These are phyloP conservation scores for Cliona cf. orientalis DNA, from an alignment of 37 sponge, comb jelly and placozoan genomes.

Conservation along the genomic window DNA sequence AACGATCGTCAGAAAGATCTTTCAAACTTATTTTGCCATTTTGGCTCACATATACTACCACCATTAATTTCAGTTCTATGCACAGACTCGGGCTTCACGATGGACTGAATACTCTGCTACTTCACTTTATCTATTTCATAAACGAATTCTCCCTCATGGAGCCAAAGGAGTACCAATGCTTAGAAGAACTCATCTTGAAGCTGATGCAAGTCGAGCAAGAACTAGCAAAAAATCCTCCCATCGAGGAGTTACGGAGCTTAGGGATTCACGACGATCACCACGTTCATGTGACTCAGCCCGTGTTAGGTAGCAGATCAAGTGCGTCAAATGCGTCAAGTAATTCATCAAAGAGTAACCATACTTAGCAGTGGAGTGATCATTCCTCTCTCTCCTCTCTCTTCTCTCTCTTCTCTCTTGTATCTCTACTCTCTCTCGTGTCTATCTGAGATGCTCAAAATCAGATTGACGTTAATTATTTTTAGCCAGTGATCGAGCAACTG, in stretches of 20 bases:
- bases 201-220: slow-evolving; percentile 60
- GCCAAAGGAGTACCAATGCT: slow-evolving; percentile 56
- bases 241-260: slow-evolving; percentile 25
- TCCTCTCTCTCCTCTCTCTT: too few relatives aligned
- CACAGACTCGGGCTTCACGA: slow-evolving; percentile 53
- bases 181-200: slow-evolving; percentile 75
- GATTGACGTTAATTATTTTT: too few relatives aligned
- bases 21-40: slow-evolving; percentile 79
- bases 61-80: slow-evolving; percentile 73
- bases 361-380: too few relatives aligned
- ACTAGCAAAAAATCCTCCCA: slow-evolving; percentile 40
- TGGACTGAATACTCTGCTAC: slow-evolving; percentile 83
- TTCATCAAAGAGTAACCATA: too few relatives aligned
- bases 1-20: slow-evolving; percentile 72
- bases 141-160: slow-evolving; percentile 85
- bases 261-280: too few relatives aligned
- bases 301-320: too few relatives aligned
- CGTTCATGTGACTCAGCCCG: too few relatives aligned
- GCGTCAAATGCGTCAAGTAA: too few relatives aligned
- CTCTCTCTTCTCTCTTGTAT: too few relatives aligned
- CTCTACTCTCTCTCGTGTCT: too few relatives aligned
- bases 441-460: too few relatives aligned
- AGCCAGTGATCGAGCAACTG: too few relatives aligned
- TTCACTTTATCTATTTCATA: slow-evolving; percentile 88
- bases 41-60: slow-evolving; percentile 91